phyloP scores from a whole-genome alignment of 2,888 invertebrate species.

The Phragmatobia fuliginosa region DNA sequence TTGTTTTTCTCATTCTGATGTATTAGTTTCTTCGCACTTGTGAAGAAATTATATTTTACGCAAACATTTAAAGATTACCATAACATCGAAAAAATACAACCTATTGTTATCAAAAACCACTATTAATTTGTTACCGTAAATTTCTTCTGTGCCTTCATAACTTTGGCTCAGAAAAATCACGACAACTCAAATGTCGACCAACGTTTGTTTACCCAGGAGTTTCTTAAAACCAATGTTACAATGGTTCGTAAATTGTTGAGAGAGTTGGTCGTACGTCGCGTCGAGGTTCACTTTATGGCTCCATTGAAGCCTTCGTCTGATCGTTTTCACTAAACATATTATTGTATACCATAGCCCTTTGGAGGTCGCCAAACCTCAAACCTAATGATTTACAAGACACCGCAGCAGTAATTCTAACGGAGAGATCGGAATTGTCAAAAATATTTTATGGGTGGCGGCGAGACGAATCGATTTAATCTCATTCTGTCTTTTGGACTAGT shows the following conservation, averaged over 20 bases:
- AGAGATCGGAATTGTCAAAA: slow-evolving; percentile 74
- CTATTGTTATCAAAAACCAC: slow-evolving; percentile 21
- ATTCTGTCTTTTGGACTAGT: slow-evolving; percentile 63
- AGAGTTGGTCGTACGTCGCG: slow-evolving; percentile 57
- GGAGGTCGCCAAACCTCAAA: slow-evolving; percentile 78
- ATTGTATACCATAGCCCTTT: slow-evolving; percentile 60
- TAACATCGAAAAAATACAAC: slow-evolving; percentile 16
- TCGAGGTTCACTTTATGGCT: slow-evolving; percentile 73
- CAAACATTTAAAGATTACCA: slow-evolving; percentile 10
- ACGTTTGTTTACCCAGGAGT: slow-evolving; percentile 76
- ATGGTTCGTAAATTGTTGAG: slow-evolving; percentile 76
- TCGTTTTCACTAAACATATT: slow-evolving; percentile 74
- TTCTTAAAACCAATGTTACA: slow-evolving; percentile 69
- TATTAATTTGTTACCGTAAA: slow-evolving; percentile 24
- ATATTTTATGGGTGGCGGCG: slow-evolving; percentile 76
- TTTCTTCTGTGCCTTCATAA: slow-evolving; percentile 19
- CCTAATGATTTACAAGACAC: slow-evolving; percentile 75
- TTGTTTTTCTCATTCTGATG: not conserved
- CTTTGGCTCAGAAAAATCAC: slow-evolving; percentile 17
- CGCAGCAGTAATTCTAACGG: slow-evolving; percentile 72
- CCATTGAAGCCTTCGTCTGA: slow-evolving; percentile 71
- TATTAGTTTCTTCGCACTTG: not conserved
- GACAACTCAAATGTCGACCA: slow-evolving; percentile 38
- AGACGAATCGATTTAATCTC: slow-evolving; percentile 80
- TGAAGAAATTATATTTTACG: not conserved